These are phyloP conservation scores for Dreissena polymorpha DNA, from an alignment of 1,140 invertebrate genomes.

Conservation along the genomic window DNA sequence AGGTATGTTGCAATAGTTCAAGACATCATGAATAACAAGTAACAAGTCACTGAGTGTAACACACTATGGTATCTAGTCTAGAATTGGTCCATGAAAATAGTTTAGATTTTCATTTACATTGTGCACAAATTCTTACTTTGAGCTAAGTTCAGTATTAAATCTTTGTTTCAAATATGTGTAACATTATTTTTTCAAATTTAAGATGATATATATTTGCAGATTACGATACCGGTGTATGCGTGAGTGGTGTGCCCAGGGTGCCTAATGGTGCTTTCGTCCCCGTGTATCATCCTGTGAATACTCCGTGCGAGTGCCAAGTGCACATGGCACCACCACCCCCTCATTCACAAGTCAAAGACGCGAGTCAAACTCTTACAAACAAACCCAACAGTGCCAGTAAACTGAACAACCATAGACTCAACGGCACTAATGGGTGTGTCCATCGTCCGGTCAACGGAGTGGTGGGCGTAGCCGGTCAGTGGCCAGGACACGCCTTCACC, in stretches of 20 bases:
- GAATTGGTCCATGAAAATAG: background rate
- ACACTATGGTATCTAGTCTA: background rate
- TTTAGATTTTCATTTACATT: no score
- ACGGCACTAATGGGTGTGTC: constrained; percentile 36
- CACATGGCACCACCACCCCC: constrained; percentile 13
- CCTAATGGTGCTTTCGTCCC: constrained; percentile 18
- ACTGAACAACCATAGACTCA: constrained; percentile 34
- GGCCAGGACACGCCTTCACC: constrained; percentile 48
- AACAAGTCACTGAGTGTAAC: background rate
- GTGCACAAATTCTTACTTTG: no score
- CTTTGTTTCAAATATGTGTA: no score
- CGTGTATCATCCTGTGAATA: constrained; percentile 48
- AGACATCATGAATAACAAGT: background rate
- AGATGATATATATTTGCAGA: constrained; percentile 25
- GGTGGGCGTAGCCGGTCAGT: constrained; percentile 5
- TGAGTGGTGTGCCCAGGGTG: background rate
- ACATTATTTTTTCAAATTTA: no score
- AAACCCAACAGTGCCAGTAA: constrained; percentile 14
- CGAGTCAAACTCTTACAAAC: constrained; percentile 11
- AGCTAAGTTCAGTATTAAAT: no score
- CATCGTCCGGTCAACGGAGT: constrained; percentile 32
- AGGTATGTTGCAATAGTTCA: constrained; percentile 18
- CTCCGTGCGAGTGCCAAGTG: constrained; percentile 50
- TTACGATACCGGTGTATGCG: constrained; percentile 34
- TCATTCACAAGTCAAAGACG: background rate